Conservation (phyloP, 1,140 invertebrate genomes). For the Drosophila murphyi region DNA sequence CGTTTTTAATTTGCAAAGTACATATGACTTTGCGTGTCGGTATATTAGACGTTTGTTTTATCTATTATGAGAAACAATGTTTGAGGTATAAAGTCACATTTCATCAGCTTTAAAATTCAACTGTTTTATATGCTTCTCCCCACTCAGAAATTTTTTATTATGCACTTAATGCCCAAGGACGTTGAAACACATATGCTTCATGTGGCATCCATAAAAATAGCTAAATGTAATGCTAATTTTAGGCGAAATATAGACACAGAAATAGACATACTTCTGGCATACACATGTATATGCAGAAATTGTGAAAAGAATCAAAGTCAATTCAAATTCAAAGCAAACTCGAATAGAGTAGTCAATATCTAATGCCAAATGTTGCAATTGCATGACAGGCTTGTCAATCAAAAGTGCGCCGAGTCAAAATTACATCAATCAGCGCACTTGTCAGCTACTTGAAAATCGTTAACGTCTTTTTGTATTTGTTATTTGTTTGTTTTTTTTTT, state of each 20-base stretch:
- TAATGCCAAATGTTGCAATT: conserved; percentile 57
- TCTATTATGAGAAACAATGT: too few species aligned
- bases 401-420: conserved; percentile 42
- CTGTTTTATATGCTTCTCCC: neutral
- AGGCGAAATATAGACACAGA: neutral
- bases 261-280: conserved; percentile 26
- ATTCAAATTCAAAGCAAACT: too few species aligned
- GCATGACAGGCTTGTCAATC: conserved; percentile 46
- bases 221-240: too few species aligned
- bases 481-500: conserved; percentile 19
- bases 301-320: too few species aligned
- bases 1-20: too few species aligned
- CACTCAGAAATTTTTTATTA: conserved; percentile 15
- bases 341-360: conserved; percentile 59
- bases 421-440: conserved; percentile 61
- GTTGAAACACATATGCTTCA: neutral
- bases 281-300: conserved; percentile 25
- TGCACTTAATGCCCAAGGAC: conserved; percentile 10
- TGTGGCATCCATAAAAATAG: neutral
- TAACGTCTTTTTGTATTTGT: conserved; percentile 19
- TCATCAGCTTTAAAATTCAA: neutral
- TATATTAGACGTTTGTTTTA: neutral
- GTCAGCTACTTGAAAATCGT: conserved; percentile 34
- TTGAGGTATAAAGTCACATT: neutral
- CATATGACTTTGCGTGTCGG: too few species aligned